Conservation (phyloP, 2,888 invertebrate species). For the Nomada hirtipes region DNA sequence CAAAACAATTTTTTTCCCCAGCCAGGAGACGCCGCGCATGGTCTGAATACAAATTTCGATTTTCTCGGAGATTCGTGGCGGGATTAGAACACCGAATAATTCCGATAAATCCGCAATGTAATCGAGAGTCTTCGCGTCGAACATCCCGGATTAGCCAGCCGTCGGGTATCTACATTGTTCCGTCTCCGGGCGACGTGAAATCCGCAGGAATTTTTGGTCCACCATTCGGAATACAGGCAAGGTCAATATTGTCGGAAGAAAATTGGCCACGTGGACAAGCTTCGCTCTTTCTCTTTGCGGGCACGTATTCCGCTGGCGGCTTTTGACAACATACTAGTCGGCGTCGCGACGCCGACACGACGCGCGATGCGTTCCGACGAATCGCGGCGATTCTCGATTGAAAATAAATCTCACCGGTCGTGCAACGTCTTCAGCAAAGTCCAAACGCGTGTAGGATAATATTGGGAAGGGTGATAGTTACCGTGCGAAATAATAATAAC, state of each 20-base stretch:
- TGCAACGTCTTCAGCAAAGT: neutral
- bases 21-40: conserved; percentile 24
- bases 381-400: conserved; percentile 31
- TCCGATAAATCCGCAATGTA: conserved; percentile 69
- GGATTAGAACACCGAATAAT: conserved; percentile 68
- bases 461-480: no score
- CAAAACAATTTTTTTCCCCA: conserved; percentile 49
- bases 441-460: neutral
- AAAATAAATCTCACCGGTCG: conserved; percentile 42
- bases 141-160: conserved; percentile 69
- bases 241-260: conserved; percentile 77
- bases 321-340: conserved; percentile 54
- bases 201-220: conserved; percentile 71
- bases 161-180: conserved; percentile 60
- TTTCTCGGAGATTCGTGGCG: conserved; percentile 55
- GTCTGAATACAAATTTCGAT: conserved; percentile 69
- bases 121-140: conserved; percentile 69
- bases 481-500: no score
- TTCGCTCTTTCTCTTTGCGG: conserved; percentile 52
- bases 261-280: conserved; percentile 70
- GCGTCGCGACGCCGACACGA: conserved; percentile 20
- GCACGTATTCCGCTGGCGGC: conserved; percentile 62
- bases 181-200: conserved; percentile 55
- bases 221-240: conserved; percentile 48
- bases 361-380: conserved; percentile 26